Evolutionary conservation across 2,797 vertebrate species (phyloP), one percentile per base, ranked within the genome.

Genomic region (Pachyuromys duprasi): DNA sequence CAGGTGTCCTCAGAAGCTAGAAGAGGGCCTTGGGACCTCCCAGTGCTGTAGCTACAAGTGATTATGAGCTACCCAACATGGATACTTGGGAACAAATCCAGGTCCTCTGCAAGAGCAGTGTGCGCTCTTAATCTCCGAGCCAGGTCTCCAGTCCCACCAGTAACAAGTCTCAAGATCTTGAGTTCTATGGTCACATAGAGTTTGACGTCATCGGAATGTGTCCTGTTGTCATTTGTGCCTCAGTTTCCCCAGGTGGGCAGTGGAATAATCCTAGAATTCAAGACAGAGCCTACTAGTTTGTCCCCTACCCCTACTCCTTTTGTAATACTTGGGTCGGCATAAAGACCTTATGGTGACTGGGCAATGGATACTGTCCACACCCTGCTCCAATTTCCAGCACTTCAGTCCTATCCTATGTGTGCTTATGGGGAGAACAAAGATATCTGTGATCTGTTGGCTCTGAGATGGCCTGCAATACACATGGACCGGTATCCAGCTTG

Each of bases 401-500:
- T 55, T 22, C 15, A 36, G 45, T 53, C 45, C n/a, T 67, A 74
- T 13, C 26, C 67, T 26, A 28, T 20, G 49, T 72, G 14, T 39
- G 5, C n/a, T 49, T 49, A 31, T 39, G 28, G 22, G 11, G 9
- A 33, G 39, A 22, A 89, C 4, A 45, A 45, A 18, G 60, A 15
- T 13, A 57, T 65, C 72, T 7, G 0, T 11, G 81, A 20, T 1
- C 13, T 17, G 22, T 11, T 8, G 33, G 33, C 90, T 42, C 9
- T 9, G 45, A 17, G 11, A 7, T 24, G 11, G 1, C 14, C 3
- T 36, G 4, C 13, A 5, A 12, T 4, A 12, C 63, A 33, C 28
- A 0, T 0, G 3, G 24, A 20, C 20, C 5, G 24, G 17, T 5
- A 39, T 22, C 24, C 15, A 0, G 60, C 2, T 24, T 4, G 24